phyloP scores from a whole-genome alignment of 2,113 vertebrate genomes.

The Alectura lathami region DNA sequence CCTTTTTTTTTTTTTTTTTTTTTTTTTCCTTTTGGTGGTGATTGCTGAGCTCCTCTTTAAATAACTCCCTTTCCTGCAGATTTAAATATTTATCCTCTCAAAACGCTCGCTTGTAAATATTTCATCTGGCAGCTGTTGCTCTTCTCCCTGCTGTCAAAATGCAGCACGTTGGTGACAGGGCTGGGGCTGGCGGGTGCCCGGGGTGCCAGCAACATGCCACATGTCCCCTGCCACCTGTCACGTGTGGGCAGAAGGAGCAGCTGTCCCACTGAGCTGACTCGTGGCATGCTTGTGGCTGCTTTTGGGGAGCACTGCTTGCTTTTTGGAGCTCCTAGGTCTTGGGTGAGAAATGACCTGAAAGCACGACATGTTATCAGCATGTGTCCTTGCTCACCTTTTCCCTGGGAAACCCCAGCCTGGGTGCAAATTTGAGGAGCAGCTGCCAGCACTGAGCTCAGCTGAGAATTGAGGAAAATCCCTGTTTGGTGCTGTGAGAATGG shows the following conservation, averaged over 20 bases:
- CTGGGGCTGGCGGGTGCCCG: not conserved
- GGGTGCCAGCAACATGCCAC: not conserved
- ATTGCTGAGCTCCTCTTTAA: slow-evolving; percentile 4
- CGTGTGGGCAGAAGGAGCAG: not conserved
- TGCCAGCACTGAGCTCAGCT: not conserved
- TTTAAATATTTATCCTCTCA: slow-evolving; percentile 46
- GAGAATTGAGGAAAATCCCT: not conserved
- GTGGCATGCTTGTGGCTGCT: not conserved
- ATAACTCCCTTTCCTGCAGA: not conserved
- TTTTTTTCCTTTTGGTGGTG: not conserved
- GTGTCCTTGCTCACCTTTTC: not conserved
- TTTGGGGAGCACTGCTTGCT: not conserved
- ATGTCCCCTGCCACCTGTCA: not conserved
- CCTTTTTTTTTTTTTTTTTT: not conserved
- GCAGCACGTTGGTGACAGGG: rapidly evolving
- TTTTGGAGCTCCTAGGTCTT: not conserved
- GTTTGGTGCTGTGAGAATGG: not conserved
- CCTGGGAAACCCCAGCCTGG: not conserved
- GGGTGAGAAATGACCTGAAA: no score
- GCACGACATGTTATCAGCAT: no score
- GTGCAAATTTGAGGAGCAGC: no score
- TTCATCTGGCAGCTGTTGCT: slow-evolving; percentile 55
- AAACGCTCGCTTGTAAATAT: slow-evolving; percentile 34
- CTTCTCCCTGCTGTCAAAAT: not conserved
- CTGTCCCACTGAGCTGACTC: not conserved